Base-by-base conservation (phyloP, 2,888 invertebrate species). In the Hylaea fasciaria region DNA sequence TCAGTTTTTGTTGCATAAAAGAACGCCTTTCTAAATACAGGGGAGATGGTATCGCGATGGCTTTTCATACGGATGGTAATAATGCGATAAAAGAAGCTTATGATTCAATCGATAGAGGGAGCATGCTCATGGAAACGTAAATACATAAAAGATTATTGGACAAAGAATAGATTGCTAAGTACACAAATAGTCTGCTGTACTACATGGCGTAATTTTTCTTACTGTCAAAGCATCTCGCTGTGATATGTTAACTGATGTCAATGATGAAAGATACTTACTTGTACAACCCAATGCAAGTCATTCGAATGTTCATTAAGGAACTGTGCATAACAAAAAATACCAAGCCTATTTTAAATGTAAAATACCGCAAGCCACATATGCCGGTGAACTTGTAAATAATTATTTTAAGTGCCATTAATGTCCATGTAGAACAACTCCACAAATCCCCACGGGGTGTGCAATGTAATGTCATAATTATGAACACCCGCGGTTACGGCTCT, bases 41-140 rank as follows among this genome's bases (percentile, higher is more conserved):
- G 73, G 77, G 73, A 69, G 81, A 82, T 78, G 57, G 48, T 80
- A 80, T 80, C 81, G 47, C 50, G 61, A 70, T 62, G 54, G 61
- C 70, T 73, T 70, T 71, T 75, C 69, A 76, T 72, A 65, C 58
- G 64, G 61, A 69, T 70, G 67, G 70, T 67, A 74, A 74, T 75
- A 73, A 69, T 67, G 75, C 63, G 50, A 64, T 67, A 68, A 70
- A 68, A 69, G 68, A 61, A 71, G 69, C 61, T 65, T 64, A 62
- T 58, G 67, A 69, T 64, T 68, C 69, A 57, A 64, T 68, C 70
- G 65, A 70, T 69, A 62, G 67, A 70, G 64, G 49, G 50, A 50
- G 8, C 51, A 32, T 43, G 39, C 17, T 40, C 47, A 56, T 39
- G 14, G 43, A 56, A 61, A 35, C 46, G 51, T 52, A 57, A 62